Conservation (phyloP, 2,888 invertebrate genomes). For the Nemoura dubitans region DNA sequence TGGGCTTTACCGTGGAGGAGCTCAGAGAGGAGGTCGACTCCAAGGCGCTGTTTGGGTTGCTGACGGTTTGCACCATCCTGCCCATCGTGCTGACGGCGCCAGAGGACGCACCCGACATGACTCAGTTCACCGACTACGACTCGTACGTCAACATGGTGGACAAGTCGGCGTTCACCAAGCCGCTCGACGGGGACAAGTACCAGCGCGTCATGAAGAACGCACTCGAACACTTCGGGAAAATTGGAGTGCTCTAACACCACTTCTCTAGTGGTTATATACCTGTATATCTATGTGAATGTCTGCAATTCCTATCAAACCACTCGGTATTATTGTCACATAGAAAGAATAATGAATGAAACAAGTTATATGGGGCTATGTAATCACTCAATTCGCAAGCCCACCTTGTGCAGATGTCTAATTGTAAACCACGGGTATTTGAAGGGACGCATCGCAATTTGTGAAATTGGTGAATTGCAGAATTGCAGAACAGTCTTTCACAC, state of each 20-base stretch:
- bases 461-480: no score
- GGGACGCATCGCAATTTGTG: no score
- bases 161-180: conserved; percentile 28
- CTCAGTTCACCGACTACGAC: not conserved
- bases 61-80: conserved; percentile 43
- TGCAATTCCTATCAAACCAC: no score
- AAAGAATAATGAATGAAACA: no score
- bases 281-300: no score
- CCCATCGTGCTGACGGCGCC: conserved; percentile 47
- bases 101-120: conserved; percentile 43
- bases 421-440: no score
- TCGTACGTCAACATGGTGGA: not conserved
- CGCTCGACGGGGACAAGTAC: conserved; percentile 24
- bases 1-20: conserved; percentile 43
- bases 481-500: no score
- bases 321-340: no score
- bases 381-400: no score
- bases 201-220: conserved; percentile 37
- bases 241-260: conserved; percentile 10
- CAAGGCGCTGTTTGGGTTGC: conserved; percentile 49
- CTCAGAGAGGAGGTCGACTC: conserved; percentile 49
- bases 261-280: no score
- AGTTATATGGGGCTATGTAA: no score
- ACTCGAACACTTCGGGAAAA: conserved; percentile 31
- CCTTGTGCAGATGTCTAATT: no score